Conservation (phyloP, 2,113 vertebrate species). For the Amblyopsis rosae region DNA sequence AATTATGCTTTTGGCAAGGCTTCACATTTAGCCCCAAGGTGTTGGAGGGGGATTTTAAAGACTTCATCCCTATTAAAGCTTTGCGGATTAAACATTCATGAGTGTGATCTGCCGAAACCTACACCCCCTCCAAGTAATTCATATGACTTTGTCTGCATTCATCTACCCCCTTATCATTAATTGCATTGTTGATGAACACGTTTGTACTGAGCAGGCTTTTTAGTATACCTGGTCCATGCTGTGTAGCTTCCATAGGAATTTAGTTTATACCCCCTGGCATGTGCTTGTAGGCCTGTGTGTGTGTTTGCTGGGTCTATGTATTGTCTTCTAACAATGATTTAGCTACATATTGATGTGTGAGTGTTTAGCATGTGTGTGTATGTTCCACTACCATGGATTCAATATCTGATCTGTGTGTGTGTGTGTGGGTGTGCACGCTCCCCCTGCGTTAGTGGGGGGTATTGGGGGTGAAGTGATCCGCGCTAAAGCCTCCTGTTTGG, state of each 20-base stretch:
- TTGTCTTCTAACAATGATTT: too few species aligned
- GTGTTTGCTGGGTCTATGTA: too few species aligned
- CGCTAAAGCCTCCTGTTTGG: conserved; percentile 66
- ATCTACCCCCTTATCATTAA: too few species aligned
- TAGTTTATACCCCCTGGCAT: too few species aligned
- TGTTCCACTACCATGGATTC: background rate
- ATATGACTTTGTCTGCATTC: too few species aligned
- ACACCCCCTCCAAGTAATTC: too few species aligned
- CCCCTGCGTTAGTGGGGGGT: conserved; percentile 11
- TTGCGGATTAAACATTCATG: conserved; percentile 72
- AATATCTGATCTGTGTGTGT: background rate
- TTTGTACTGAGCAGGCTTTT: background rate
- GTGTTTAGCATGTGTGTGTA: background rate
- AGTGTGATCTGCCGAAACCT: conserved; percentile 45
- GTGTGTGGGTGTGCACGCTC: conserved; percentile 13
- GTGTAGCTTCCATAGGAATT: too few species aligned
- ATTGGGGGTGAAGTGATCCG: conserved; percentile 58
- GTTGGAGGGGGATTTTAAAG: conserved; percentile 66
- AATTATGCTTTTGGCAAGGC: conserved; percentile 73
- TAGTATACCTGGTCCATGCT: too few species aligned
- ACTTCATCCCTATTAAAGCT: conserved; percentile 64
- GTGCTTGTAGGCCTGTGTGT: too few species aligned
- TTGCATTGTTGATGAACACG: background rate
- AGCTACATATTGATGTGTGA: too few species aligned
- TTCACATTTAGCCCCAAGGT: conserved; percentile 71